Base-by-base conservation (phyloP, 2,113 vertebrate species). In the Oostethus manadensis region DNA sequence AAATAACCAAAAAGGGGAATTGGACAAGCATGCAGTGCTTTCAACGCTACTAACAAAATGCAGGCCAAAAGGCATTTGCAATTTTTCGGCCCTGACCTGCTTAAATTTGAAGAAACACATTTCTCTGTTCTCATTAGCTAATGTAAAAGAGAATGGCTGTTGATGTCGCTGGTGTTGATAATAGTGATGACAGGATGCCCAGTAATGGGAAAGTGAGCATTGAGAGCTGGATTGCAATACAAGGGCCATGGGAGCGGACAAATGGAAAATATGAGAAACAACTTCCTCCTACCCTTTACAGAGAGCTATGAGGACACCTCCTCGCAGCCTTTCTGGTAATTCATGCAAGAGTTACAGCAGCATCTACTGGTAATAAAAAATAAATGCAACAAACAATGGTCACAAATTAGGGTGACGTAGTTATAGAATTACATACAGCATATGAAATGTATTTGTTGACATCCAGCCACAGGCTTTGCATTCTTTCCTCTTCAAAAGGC, bases 321-420 rank as follows among this genome's bases (percentile, higher is more conserved):
- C 10, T 18, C 40, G 8, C 6, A 9, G 42, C 21, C 40, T 8
- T 10, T 13, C 16, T 38, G 8, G 14, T 45, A 10, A 55, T 26
- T 47, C 38, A 80, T 60, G 58, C 78, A 83, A n/a, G 81, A 68
- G 49, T 63, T 78, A 72, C 65, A 86, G 88, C 85, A 64, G 2
- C 86, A 86, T 73, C 85, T 83, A 80, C 77, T 83, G 88, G 80
- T 13, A 8, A 9, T n/a, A 16, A 42, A 35, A 8, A 64, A 78
- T 71, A 61, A 65, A 71, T 78, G 76, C 78, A 81, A 46, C 29
- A 45, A n/a, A 14, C 38, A 42, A 42, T 13, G 38, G 13, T 14
- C 38, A 42, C 38, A 42, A 3, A 42, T 42, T 42, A 9, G 11
- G 38, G 15, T 58, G 60, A 73, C 65, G 55, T 54, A 73, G 64